Base-by-base conservation (phyloP, 2,888 invertebrate species). In the Linnaemya vulpina region DNA sequence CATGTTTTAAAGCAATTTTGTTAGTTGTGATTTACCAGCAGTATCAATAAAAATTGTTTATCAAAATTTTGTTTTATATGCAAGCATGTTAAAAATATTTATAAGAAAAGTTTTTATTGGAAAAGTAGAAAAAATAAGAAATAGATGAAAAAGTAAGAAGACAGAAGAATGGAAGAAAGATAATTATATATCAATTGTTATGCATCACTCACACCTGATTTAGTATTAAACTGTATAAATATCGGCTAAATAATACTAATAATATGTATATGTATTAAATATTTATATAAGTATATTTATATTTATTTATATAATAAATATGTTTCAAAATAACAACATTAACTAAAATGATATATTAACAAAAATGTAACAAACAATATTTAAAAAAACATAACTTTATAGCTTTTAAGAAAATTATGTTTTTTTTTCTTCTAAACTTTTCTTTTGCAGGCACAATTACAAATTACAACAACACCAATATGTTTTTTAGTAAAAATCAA, bases 401-500 rank as follows among this genome's bases (percentile, higher is more conserved):
- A n/a, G 8, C 10, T 51, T 8, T 22, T 17, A 38, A 13, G 10
- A 62, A 78, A 80, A 58, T 65, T 67, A 74, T 81, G 43, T 60
- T 78, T 78, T 30, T 74, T 49, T 81, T 20, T 67, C 25, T 30
- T 60, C 43, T 68, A 46, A 82, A 71, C 40, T 73, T 74, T 68
- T 30, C 30, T 30, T 68, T 68, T 17, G 75, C 79, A 83, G 76
- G 82, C 82, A 83, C 65, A 63, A 70, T 67, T 58, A 83, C 71
- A 76, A 83, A 67, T 77, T 77, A 83, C 82, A 83, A 77, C 71
- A 83, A 83, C 82, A 83, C 82, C 82, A 77, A 83, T 77, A 38
- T 17, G 62, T 58, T 73, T 75, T 46, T 75, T 46, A 70, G 53
- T 68, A 74, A 3, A 71, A 71, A 43, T 35, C 3, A 58, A 80